Evolutionary conservation across 2,888 invertebrate species (phyloP), one percentile per base, ranked within the genome.

Genomic region (Zhuqinia jingwanae): DNA sequence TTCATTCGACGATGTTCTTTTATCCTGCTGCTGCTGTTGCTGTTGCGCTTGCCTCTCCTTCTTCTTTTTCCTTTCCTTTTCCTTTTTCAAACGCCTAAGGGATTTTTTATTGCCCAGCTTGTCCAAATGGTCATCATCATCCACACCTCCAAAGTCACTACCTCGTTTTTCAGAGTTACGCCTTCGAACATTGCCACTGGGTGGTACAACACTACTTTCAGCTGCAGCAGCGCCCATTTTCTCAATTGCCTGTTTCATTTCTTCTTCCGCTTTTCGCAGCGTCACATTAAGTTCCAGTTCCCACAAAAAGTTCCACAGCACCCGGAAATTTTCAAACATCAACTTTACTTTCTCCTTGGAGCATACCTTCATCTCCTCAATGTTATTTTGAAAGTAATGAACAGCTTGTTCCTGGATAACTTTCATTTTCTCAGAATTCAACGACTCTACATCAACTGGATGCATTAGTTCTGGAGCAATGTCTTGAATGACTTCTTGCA

Each of bases 241-340:
- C 30, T 73, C 58, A 56, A 68, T 27, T 17, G 45, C 17, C 8
- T 25, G 11, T 6, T 30, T 75, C 76, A 84, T 68, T 1, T 84
- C 70, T 36, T 84, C 85, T 36, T 85, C 68, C 15, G 79, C 75
- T 25, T 85, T 85, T 13, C 63, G 20, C 42, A 85, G 30, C 3
- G 73, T 81, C 22, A 86, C 65, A 15, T 81, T 86, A 22, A 86
- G 53, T 45, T 86, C 81, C 75, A 86, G 17, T 25, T 85, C 85
- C 78, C 79, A 85, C 0, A 85, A 13, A 30, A 85, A 82, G 30
- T 73, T 86, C 89, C 89, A 89, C n/a, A 89, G 60, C 3, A 78
- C 60, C 15, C 83, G 85, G 53, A 89, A 88, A 13, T 80, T 87
- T 53, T 86, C 83, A 75, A 89, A 89, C 84, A 89, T 87, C 11